Conservation (phyloP, 1,140 invertebrate species). For the Elymnias hypermnestra region DNA sequence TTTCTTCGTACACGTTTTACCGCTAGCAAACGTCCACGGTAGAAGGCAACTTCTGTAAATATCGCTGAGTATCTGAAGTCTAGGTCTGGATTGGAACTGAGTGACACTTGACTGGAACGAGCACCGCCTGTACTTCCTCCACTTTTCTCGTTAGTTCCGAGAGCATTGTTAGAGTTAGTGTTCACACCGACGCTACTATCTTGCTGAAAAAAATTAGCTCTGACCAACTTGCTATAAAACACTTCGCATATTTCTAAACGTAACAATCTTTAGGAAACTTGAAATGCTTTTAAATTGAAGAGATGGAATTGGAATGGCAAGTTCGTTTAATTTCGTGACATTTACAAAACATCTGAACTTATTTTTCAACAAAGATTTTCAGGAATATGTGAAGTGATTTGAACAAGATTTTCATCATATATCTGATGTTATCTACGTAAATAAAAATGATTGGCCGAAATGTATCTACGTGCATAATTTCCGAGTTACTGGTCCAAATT, state of each 20-base stretch:
- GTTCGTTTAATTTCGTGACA: too few relatives aligned
- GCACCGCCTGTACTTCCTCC: slow-evolving; percentile 77
- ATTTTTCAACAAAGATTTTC: too few relatives aligned
- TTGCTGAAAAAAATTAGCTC: slow-evolving; percentile 72
- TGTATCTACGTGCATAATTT: too few relatives aligned
- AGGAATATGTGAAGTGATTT: too few relatives aligned
- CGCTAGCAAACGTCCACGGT: slow-evolving; percentile 89
- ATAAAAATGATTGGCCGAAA: too few relatives aligned
- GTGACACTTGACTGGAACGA: slow-evolving; percentile 89
- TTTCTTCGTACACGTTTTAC: slow-evolving; percentile 91
- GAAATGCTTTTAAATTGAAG: too few relatives aligned
- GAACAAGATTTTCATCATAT: too few relatives aligned
- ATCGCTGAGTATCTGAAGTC: slow-evolving; percentile 91
- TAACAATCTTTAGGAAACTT: background rate
- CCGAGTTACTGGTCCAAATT: too few relatives aligned
- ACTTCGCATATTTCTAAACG: too few relatives aligned
- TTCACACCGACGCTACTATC: slow-evolving; percentile 58
- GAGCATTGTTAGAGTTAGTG: slow-evolving; percentile 38
- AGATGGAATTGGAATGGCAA: too few relatives aligned
- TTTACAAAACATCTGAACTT: too few relatives aligned
- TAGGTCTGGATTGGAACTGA: slow-evolving; percentile 90
- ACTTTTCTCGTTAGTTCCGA: slow-evolving; percentile 38
- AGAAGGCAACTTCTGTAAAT: slow-evolving; percentile 92
- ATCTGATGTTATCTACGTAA: too few relatives aligned
- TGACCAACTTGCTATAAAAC: slow-evolving; percentile 52